Percentiles rank a stretch among this genome's conserved stretches.
Conservation (phyloP, 1,140 invertebrate species). For the Arctopsyche grandis region DNA sequence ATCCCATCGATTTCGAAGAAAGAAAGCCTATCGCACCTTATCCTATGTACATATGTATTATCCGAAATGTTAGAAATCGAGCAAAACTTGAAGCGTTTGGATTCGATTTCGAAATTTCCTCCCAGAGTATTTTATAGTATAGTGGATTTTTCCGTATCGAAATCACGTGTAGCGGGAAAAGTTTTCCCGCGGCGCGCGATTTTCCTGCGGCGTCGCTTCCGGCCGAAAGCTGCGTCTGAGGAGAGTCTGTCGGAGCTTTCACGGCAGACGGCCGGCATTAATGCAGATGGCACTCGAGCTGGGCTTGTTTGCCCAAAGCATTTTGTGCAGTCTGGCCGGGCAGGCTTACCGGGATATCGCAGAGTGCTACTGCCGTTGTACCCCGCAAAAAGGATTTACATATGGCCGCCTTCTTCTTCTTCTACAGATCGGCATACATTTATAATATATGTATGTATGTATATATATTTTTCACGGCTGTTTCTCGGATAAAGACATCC, state of each 20-base stretch:
- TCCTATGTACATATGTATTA: too few species aligned
- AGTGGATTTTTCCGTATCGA: too few species aligned
- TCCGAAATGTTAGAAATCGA: too few species aligned
- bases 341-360: constrained; percentile 6
- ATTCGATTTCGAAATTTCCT: too few species aligned
- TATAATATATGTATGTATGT: too few species aligned
- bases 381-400: constrained; percentile 6
- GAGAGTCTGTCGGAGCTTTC: constrained; percentile 34
- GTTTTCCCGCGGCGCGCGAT: not conserved
- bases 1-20: too few species aligned
- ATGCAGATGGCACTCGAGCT: constrained; percentile 44
- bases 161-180: not conserved
- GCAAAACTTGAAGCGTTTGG: too few species aligned
- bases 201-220: too few species aligned
- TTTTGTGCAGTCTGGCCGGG: constrained; percentile 21
- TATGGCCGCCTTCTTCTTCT: not conserved
- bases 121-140: too few species aligned
- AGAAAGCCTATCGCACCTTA: too few species aligned
- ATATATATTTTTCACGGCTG: not conserved
- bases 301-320: constrained; percentile 43
- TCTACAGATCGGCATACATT: constrained; percentile 9
- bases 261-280: constrained; percentile 19
- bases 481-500: constrained; percentile 8
- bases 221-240: constrained; percentile 4
- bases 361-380: not conserved